These are phyloP conservation scores for Drosophila sp. DNA, from an alignment of 1,140 invertebrate species.

Conservation along the genomic window DNA sequence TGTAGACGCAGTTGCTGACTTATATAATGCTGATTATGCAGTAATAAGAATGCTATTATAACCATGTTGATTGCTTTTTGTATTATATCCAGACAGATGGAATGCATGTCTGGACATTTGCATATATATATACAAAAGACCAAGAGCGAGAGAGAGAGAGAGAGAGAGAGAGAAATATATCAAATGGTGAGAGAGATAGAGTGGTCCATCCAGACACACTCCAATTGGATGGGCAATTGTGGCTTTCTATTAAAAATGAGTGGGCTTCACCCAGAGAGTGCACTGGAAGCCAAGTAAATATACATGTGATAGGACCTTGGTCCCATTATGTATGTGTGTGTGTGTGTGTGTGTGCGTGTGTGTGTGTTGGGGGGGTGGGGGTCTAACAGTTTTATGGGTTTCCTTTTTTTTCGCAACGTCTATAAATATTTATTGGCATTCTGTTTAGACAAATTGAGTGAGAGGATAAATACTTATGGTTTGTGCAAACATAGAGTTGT, in stretches of 20 bases:
- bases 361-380: conserved; percentile 5
- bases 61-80: conserved; percentile 2
- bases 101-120: conserved; percentile 3
- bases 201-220: conserved; percentile 24
- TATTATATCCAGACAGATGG: conserved; percentile 3
- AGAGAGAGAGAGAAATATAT: background rate
- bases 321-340: conserved; percentile 20
- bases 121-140: background rate
- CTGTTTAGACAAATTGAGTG: conserved; percentile 30
- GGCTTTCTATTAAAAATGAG: conserved; percentile 61
- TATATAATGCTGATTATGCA: conserved; percentile 7
- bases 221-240: conserved; percentile 59
- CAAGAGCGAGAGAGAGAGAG: background rate
- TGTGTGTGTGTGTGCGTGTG: conserved; percentile 7
- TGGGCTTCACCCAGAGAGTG: conserved; percentile 46
- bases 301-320: background rate
- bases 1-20: background rate
- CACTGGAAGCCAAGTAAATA: conserved; percentile 38
- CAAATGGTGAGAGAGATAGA: background rate
- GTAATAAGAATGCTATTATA: background rate
- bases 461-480: conserved; percentile 8
- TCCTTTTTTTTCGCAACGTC: conserved; percentile 39
- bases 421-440: conserved; percentile 73
- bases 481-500: conserved; percentile 1
- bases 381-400: conserved; percentile 63